Conservation (phyloP, 2,797 vertebrate species). For the Coregonus ussuriensis region DNA sequence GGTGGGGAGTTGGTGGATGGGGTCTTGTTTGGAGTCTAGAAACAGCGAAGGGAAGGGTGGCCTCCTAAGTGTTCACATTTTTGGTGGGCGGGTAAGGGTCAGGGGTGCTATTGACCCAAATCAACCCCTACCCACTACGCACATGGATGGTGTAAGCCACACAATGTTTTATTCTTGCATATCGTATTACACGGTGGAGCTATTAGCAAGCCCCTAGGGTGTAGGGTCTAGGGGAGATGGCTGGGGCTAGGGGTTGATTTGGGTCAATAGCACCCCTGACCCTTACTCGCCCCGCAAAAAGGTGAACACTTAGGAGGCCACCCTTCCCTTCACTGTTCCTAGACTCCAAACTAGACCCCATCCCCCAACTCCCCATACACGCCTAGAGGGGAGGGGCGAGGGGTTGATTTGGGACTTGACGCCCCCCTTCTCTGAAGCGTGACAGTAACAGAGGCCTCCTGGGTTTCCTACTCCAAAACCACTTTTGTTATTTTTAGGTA, state of each 20-base stretch:
- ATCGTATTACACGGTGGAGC: not conserved
- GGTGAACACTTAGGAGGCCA: slow-evolving; percentile 39
- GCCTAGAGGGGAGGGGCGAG: slow-evolving; percentile 28
- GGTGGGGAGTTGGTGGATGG: slow-evolving; percentile 37
- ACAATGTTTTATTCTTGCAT: not conserved
- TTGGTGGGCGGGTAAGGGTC: slow-evolving; percentile 33
- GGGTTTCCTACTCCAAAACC: slow-evolving; percentile 81
- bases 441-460: slow-evolving; percentile 83
- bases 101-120: slow-evolving; percentile 30
- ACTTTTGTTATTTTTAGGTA: slow-evolving; percentile 67
- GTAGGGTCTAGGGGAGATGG: slow-evolving; percentile 27
- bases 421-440: slow-evolving; percentile 56
- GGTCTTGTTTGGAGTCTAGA: slow-evolving; percentile 77
- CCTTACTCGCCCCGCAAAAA: slow-evolving; percentile 37
- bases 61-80: slow-evolving; percentile 41
- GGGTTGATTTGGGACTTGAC: slow-evolving; percentile 50
- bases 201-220: not conserved
- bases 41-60: slow-evolving; percentile 62
- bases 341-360: slow-evolving; percentile 37
- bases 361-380: slow-evolving; percentile 16
- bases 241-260: slow-evolving; percentile 20
- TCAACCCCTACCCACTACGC: slow-evolving; percentile 42
- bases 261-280: slow-evolving; percentile 30
- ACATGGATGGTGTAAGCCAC: not conserved
- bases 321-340: slow-evolving; percentile 63